Conservation (phyloP, 2,113 vertebrate genomes). For the Nothocercus julius region DNA sequence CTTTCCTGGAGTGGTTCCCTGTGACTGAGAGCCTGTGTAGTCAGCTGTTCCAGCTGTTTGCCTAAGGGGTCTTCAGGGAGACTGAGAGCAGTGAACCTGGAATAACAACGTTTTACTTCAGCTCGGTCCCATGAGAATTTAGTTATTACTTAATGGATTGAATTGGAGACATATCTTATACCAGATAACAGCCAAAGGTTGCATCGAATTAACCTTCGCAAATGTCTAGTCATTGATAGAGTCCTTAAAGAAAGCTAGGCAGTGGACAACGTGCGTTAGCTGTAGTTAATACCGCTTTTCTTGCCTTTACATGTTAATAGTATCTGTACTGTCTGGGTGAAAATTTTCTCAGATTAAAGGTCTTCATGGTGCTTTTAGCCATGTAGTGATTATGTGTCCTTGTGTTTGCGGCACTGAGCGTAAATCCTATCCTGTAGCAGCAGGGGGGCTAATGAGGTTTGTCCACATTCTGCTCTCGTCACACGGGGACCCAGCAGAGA, state of each 20-base stretch:
- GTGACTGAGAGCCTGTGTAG: constrained; percentile 66
- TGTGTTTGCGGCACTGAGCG: constrained; percentile 76
- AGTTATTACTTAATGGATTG: constrained; percentile 79
- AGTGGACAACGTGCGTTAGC: constrained; percentile 31
- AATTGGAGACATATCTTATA: constrained; percentile 68
- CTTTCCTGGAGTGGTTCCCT: constrained; percentile 36
- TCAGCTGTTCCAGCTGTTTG: constrained; percentile 74
- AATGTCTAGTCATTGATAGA: constrained; percentile 77
- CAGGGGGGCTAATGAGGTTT: constrained; percentile 75
- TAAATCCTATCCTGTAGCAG: constrained; percentile 78
- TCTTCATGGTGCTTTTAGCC: constrained; percentile 66
- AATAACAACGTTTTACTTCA: constrained; percentile 80
- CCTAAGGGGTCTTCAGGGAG: constrained; percentile 77
- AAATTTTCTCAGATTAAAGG: constrained; percentile 70
- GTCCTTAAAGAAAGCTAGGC: constrained; percentile 58
- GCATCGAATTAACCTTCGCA: constrained; percentile 81
- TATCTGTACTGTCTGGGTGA: constrained; percentile 63
- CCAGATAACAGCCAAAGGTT: constrained; percentile 81
- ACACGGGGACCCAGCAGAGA: constrained; percentile 64
- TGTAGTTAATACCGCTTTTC: constrained; percentile 59
- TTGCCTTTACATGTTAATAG: constrained; percentile 45
- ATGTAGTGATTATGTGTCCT: constrained; percentile 75
- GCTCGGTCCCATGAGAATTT: constrained; percentile 70
- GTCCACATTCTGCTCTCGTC: constrained; percentile 66
- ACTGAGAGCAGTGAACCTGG: constrained; percentile 78